Percentiles rank a stretch among this genome's conserved stretches.
These are phyloP conservation scores for Notothenia coriiceps DNA, from an alignment of 2,113 vertebrate genomes.

Conservation along the genomic window DNA sequence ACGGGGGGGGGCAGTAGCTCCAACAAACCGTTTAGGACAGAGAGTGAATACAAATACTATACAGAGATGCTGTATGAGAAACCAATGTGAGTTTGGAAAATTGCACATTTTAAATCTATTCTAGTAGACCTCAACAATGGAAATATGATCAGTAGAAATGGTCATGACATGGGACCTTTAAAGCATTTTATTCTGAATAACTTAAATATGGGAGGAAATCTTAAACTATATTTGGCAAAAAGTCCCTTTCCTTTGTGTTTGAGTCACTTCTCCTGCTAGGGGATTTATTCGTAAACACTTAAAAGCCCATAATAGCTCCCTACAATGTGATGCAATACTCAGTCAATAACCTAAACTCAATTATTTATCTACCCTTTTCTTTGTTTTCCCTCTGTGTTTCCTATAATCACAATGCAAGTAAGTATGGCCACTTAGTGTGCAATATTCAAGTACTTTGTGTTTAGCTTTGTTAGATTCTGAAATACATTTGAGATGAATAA, in stretches of 20 bases:
- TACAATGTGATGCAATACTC: background rate
- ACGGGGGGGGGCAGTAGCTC: no score
- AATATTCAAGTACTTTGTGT: background rate
- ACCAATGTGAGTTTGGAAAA: no score
- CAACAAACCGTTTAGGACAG: no score
- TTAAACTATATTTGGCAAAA: background rate
- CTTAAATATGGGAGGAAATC: no score
- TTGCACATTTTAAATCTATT: no score
- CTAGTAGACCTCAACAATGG: no score
- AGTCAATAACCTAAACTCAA: background rate
- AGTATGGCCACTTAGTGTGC: no score
- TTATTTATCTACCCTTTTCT: background rate
- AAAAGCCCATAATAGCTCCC: background rate
- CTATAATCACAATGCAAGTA: background rate
- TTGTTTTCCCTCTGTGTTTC: background rate
- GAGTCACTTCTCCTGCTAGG: background rate
- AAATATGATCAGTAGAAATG: no score
- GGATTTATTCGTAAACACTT: background rate
- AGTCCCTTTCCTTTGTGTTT: background rate
- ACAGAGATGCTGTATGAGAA: no score
- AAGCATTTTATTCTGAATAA: background rate
- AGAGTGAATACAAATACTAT: no score
- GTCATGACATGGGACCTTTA: no score
- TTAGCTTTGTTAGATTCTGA: background rate
- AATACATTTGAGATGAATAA: conserved; percentile 1